Base-by-base conservation (phyloP, 2,888 invertebrate genomes). In the Drosophila recens region DNA sequence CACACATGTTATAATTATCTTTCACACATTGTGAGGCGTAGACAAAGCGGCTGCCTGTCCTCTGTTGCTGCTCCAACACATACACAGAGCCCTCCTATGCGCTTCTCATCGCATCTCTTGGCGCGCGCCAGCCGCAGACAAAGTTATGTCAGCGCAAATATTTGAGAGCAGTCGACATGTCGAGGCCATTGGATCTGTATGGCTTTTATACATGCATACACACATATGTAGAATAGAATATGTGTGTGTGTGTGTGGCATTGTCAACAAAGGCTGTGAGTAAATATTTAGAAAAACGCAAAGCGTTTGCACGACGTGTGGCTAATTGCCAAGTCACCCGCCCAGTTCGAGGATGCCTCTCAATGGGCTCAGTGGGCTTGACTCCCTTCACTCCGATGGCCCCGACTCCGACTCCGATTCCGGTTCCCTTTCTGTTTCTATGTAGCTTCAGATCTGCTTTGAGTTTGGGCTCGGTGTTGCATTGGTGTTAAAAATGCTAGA, bases 131-230 rank as follows among this genome's bases (percentile, higher is more conserved):
- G 80, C 79, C 87, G 75, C 85, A 87, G 87, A 87, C 80, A 80
- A 79, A 88, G 87, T 88, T 88, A 86, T 87, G 85, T 80, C 78
- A 81, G 75, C 68, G 80, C 78, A 89, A 89, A 89, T 89, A 89
- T 89, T 89, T 80, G 79, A 77, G 68, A 49, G 67, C 63, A 59
- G 72, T 53, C 53, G 77, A 77, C 72, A 67, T 64, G 73, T 68
- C 75, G 54, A 56, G 68, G 75, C 54, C 77, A 71, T 67, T 45
- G 40, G 27, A 42, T 43, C 57, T 67, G 13, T 43, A 20, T 20
- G 5, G 43, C 43, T 43, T 20, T 11, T 20, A 43, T 20, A 11
- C 17, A n/a, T 23, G 0, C 23, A 23, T 23, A 4, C 17, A 1
- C 4, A 6, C 11, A 13, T 40, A 3, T 69, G 3, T 27, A 27